phyloP scores from a whole-genome alignment of 2,113 vertebrate genomes.

The Turdus rufiventris region DNA sequence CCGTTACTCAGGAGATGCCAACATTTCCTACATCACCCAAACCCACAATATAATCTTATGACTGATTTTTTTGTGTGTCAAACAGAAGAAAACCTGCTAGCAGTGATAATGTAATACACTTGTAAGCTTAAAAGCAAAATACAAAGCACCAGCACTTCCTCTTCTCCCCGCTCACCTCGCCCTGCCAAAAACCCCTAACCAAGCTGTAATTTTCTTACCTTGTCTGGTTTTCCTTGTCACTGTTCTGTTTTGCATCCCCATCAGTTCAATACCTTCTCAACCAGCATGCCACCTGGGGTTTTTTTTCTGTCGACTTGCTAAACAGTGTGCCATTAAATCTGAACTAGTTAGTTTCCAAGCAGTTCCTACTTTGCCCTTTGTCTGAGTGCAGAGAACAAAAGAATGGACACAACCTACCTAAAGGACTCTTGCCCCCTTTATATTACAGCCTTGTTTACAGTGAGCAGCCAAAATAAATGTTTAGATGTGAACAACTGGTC shows the following conservation, averaged over 20 bases:
- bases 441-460: neutral
- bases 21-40: neutral
- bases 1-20: neutral
- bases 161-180: fast-evolving
- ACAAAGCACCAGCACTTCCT: neutral
- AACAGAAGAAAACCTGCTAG: neutral
- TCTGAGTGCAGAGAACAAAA: neutral
- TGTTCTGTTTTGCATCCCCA: neutral
- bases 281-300: neutral
- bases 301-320: neutral
- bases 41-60: neutral
- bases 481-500: neutral
- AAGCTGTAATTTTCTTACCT: neutral
- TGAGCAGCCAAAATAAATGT: neutral
- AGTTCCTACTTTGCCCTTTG: neutral
- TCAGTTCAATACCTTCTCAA: neutral
- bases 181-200: neutral
- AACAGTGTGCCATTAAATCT: neutral
- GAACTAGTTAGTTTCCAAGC: neutral
- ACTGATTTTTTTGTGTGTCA: neutral
- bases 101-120: neutral
- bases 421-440: neutral
- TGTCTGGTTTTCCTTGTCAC: neutral
- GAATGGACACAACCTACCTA: neutral
- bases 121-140: neutral